Conservation (phyloP, 2,888 invertebrate species). For the Gymnoscelis rufifasciata region DNA sequence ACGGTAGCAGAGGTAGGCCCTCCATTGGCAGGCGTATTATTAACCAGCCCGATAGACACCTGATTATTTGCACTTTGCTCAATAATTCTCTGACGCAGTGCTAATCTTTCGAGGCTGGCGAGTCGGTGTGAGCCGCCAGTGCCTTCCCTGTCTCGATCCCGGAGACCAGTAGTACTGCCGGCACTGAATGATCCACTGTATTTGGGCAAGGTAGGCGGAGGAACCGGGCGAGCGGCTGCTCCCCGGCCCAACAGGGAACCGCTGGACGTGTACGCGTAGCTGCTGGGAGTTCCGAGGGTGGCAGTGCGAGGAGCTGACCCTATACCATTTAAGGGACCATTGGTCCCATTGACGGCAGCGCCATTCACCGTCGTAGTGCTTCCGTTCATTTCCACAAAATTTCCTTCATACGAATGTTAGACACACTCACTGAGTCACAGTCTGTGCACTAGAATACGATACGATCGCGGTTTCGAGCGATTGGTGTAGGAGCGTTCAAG, state of each 20-base stretch:
- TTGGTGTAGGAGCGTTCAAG: slow-evolving; percentile 68
- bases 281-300: slow-evolving; percentile 77
- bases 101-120: slow-evolving; percentile 89
- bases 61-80: slow-evolving; percentile 81
- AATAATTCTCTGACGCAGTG: slow-evolving; percentile 88
- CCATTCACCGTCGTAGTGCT: slow-evolving; percentile 76
- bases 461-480: slow-evolving; percentile 59
- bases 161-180: slow-evolving; percentile 81
- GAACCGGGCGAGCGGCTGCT: slow-evolving; percentile 83
- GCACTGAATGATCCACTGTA: slow-evolving; percentile 89
- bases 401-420: slow-evolving; percentile 68
- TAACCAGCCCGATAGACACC: slow-evolving; percentile 45
- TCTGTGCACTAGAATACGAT: slow-evolving; percentile 51
- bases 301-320: slow-evolving; percentile 71
- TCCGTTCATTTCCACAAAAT: slow-evolving; percentile 73
- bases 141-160: slow-evolving; percentile 83
- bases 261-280: slow-evolving; percentile 82
- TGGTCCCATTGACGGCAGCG: slow-evolving; percentile 71
- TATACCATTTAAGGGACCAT: slow-evolving; percentile 65
- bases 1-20: slow-evolving; percentile 70
- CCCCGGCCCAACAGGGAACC: slow-evolving; percentile 80
- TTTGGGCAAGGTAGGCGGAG: slow-evolving; percentile 88
- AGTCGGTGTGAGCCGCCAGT: slow-evolving; percentile 87
- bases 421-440: slow-evolving; percentile 69
- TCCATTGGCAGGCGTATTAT: slow-evolving; percentile 56